Base-by-base conservation (phyloP, 2,113 vertebrate genomes). In the Oenanthe melanoleuca region DNA sequence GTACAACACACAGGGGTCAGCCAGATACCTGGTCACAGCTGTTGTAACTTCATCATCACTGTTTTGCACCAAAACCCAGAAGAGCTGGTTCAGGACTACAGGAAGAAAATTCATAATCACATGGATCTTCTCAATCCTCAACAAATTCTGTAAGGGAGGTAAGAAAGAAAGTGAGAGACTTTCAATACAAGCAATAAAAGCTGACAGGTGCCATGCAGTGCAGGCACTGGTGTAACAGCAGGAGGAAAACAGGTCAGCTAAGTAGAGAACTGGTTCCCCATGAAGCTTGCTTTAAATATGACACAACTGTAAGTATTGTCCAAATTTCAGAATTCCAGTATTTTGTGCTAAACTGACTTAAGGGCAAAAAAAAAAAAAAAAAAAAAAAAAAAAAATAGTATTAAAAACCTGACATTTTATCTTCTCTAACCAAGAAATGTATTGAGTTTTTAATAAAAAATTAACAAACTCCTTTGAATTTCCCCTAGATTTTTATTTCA, bases 61-160 rank as follows among this genome's bases (percentile, higher is more conserved):
- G 80, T 98, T 99, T 95, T 99, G 98, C 70, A 99, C 98, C 80
- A 99, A 98, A 94, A 99, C 98, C 98, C 98, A 98, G 96, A 99
- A 99, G 64, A 99, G 98, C 38, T 99, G 99, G 98, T 99, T 99
- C 94, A 99, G 98, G 90, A 99, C 98, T 75, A 99, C 93, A n/a
- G 99, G 99, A 91, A 99, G 98, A 97, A 99, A 99, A 92, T 98
- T 98, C 95, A 99, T 98, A 89, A 99, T 99, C 38, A 99, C 98
- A 60, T 99, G 98, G 97, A 99, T 99, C 97, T 98, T 99, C 97
- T 99, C 99, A 92, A 99, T 99, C 80, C 98, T 99, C 95, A 99
- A 87, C 80, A 99, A 98, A 95, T 99, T 99, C 99, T 99, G 97
- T 42, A 87, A 73, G 0, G 19, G 77, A 94, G 50, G 65, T 13